Conservation (phyloP, 2,113 vertebrate genomes). For the Tamias sibiricus region DNA sequence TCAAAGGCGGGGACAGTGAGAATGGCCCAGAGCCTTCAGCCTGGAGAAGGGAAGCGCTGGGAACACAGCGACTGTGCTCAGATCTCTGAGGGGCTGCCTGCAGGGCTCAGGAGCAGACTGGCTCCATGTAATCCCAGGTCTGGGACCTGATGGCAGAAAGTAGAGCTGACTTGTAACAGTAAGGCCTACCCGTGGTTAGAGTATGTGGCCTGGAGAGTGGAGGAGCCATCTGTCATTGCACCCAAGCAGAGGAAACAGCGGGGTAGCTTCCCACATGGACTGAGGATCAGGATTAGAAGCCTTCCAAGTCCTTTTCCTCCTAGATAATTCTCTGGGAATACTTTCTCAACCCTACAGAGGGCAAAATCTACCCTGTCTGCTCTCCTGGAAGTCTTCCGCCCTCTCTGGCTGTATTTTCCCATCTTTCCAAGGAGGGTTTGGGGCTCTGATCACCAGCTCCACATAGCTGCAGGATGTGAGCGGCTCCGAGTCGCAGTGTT, state of each 20-base stretch:
- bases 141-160: background rate
- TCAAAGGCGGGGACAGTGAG: too few relatives aligned
- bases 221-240: background rate
- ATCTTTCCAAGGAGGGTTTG: background rate
- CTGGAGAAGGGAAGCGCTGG: background rate
- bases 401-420: background rate
- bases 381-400: background rate
- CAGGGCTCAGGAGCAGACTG: background rate
- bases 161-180: background rate
- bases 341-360: background rate
- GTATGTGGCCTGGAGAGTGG: background rate
- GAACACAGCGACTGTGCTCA: background rate
- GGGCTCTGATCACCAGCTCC: background rate
- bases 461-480: too few relatives aligned
- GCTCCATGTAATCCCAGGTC: background rate
- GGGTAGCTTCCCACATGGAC: too few relatives aligned
- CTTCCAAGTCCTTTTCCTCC: background rate
- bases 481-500: background rate
- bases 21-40: background rate
- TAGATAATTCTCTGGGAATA: background rate
- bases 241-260: background rate
- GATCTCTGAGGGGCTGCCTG: too few relatives aligned
- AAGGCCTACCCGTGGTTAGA: background rate
- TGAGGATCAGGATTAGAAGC: background rate
- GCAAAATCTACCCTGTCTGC: background rate